Base-by-base conservation (phyloP, 1,140 invertebrate genomes). In the Lamellibrachia luymesi region DNA sequence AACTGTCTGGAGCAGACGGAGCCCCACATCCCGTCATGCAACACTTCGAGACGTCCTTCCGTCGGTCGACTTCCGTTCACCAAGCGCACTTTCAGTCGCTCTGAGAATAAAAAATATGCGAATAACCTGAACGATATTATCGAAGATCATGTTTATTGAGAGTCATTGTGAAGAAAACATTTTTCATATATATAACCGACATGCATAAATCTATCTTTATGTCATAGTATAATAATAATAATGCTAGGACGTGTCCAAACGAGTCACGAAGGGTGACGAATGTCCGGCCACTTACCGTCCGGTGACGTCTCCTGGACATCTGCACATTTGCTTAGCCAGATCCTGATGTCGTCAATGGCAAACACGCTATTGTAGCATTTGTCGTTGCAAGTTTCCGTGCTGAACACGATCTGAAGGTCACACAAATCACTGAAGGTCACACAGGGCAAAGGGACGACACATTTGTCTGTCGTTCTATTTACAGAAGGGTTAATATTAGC, bases 1-100 rank as follows among this genome's bases (percentile, higher is more conserved):
- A 98, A 99, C 95, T 98, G 98, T 95, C 99, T 98, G 95, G 99
- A 98, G 95, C 98, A 99, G 13, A 99, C 97, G 17, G 98, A 97
- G 22, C 98, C 98, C 98, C 98, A 99, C 94, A 97, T 97, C 7
- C 97, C 98, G 92, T 98, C 97, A 95, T 98, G 98, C 93, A 97
- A 97, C 80, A 99, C 97, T 96, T 99, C 98, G 8, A 99, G 98
- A 56, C 94, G 93, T 22, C 95, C 95, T 52, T 93, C 49, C n/a
- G 27, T 22, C 8, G 93, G 51, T 27, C 1, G 7, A 13, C 10
- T 27, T 49, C 93, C 93, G 25, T 90, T 90, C 50, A 50, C 90
- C 27, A 93, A 90, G 6, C 93, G 90, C 50, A 93, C 27, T 17
- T 56, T 52, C 38, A 93, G 92, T 27, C 49, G 52, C 17, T 17